Conservation (phyloP, 2,113 vertebrate species). For the Acrocephalus kingi region DNA sequence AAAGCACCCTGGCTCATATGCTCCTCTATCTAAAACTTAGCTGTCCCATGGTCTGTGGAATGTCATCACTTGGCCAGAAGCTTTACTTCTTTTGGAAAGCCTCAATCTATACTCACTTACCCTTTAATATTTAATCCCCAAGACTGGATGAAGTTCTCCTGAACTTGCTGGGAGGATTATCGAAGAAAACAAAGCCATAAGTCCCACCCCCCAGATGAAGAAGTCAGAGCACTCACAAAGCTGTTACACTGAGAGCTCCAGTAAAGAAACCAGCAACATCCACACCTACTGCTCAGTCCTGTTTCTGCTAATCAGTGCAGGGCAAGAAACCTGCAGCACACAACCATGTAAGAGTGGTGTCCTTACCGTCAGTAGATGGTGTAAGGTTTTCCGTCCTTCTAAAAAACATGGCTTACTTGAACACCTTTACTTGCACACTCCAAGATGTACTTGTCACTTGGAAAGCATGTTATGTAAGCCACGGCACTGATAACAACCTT, state of each 20-base stretch:
- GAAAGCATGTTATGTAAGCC: not conserved
- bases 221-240: not conserved
- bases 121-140: not conserved
- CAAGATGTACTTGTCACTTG: not conserved
- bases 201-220: not conserved
- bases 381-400: not conserved
- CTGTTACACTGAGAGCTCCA: not conserved
- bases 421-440: not conserved
- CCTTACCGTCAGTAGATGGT: not conserved
- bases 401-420: not conserved
- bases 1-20: rapidly evolving
- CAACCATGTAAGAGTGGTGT: rapidly evolving
- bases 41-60: not conserved
- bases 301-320: not conserved
- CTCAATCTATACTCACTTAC: not conserved
- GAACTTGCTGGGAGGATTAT: not conserved
- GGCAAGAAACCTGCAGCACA: not conserved
- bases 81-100: not conserved
- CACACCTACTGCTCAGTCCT: rapidly evolving
- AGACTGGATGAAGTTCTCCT: not conserved
- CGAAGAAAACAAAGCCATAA: not conserved
- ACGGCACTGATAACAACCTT: not conserved
- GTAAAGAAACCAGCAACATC: not conserved
- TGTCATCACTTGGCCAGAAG: not conserved
- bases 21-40: not conserved